Percentiles rank a stretch among this genome's conserved stretches.
These are phyloP conservation scores for Vidua chalybeata DNA, from an alignment of 2,113 vertebrate species.

Conservation along the genomic window DNA sequence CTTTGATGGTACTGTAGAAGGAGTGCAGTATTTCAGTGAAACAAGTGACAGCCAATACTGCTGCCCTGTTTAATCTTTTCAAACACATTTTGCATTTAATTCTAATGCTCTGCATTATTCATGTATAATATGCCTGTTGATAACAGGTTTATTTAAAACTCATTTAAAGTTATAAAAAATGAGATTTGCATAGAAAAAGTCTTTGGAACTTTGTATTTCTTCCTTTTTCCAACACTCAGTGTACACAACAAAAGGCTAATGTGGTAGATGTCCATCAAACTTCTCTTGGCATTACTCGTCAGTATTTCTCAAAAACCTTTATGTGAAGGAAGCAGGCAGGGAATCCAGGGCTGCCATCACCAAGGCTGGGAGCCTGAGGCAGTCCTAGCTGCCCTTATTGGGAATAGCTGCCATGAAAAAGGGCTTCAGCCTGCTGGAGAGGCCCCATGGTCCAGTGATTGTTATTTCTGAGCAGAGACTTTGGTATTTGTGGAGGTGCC, in stretches of 20 bases:
- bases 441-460: not conserved
- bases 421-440: accelerated
- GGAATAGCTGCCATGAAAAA: not conserved
- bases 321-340: not conserved
- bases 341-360: not conserved
- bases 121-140: not conserved
- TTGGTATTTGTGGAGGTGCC: not conserved
- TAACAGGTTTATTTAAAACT: conserved; percentile 41
- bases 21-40: conserved; percentile 1
- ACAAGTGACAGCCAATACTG: not conserved
- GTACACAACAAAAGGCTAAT: not conserved
- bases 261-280: not conserved
- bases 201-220: not conserved
- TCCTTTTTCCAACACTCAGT: not conserved
- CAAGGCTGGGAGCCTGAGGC: not conserved
- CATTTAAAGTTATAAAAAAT: conserved; percentile 3
- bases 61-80: conserved; percentile 42
- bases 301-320: not conserved
- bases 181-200: not conserved
- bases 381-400: not conserved
- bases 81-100: conserved; percentile 49
- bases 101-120: conserved; percentile 17
- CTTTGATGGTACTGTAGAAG: not conserved
- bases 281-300: not conserved
- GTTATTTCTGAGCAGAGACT: not conserved